Conservation (phyloP, 2,113 vertebrate genomes). For the Ahaetulla prasina region DNA sequence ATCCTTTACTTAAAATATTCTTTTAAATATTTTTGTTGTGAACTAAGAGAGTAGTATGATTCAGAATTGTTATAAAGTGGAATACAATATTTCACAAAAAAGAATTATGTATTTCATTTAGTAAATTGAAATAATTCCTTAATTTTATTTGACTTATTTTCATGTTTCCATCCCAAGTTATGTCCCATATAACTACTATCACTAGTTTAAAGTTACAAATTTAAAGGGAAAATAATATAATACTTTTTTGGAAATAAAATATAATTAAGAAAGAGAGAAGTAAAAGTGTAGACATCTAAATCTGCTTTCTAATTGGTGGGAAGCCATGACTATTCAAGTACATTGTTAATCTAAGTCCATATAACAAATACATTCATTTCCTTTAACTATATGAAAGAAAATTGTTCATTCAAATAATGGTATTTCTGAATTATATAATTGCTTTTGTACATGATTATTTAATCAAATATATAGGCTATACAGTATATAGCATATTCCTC, state of each 20-base stretch:
- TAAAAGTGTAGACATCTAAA: background rate
- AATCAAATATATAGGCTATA: background rate
- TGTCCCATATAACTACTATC: conserved; percentile 30
- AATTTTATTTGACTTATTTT: conserved; percentile 17
- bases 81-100: conserved; percentile 24
- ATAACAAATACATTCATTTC: conserved; percentile 88
- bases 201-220: background rate
- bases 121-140: conserved; percentile 24
- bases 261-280: background rate
- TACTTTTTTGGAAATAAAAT: background rate
- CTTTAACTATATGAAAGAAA: conserved; percentile 67
- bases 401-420: conserved; percentile 73
- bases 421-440: background rate
- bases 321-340: conserved; percentile 65
- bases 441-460: background rate
- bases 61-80: conserved; percentile 12
- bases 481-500: fast-evolving
- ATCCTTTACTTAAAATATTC: conserved; percentile 8
- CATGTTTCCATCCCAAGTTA: background rate
- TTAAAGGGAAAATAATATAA: background rate
- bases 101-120: conserved; percentile 29
- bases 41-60: conserved; percentile 32
- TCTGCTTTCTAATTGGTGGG: conserved; percentile 65
- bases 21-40: background rate
- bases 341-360: conserved; percentile 71